Evolutionary conservation across 37 sponge, comb jelly and placozoan species (phyloP), one percentile per base, ranked within the genome.

Genomic region (Beroe ovata): DNA sequence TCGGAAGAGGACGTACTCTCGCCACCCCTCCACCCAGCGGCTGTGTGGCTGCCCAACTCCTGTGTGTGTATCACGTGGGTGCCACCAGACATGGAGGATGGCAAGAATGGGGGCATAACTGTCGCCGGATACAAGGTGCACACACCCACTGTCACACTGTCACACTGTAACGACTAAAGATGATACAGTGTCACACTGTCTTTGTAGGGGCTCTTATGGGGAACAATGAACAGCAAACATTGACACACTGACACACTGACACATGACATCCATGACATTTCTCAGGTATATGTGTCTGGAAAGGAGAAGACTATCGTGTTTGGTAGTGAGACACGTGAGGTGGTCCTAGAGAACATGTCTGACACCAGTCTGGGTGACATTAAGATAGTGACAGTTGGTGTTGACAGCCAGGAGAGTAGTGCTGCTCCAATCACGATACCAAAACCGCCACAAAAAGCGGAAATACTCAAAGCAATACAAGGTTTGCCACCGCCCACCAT

Each of bases 221-320:
- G n/a, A n/a, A n/a, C n/a, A n/a, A n/a, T n/a, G n/a, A n/a, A n/a
- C n/a, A n/a, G n/a, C n/a, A n/a, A n/a, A n/a, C n/a, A n/a, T n/a
- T n/a, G n/a, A n/a, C n/a, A n/a, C n/a, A n/a, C n/a, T n/a, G n/a
- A n/a, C n/a, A n/a, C n/a, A n/a, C n/a, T n/a, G n/a, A n/a, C n/a
- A n/a, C n/a, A n/a, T n/a, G n/a, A n/a, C n/a, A n/a, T n/a, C n/a
- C n/a, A n/a, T n/a, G n/a, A n/a, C n/a, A n/a, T 77, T 35, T 21
- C 71, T 77, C 84, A 77, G 84, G 54, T 77, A 28, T 77, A 77
- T 20, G 84, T 77, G 47, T 77, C 84, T 39, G 84, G 84, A 32
- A 42, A 39, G 25, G 84, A 77, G 54, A 77, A 77, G 84, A 42
- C 54, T 23, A 42, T 77, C 3, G 84, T 77, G 33, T 77, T 77